Conservation (phyloP, 2,797 vertebrate species). For the Tamandua tetradactyla region DNA sequence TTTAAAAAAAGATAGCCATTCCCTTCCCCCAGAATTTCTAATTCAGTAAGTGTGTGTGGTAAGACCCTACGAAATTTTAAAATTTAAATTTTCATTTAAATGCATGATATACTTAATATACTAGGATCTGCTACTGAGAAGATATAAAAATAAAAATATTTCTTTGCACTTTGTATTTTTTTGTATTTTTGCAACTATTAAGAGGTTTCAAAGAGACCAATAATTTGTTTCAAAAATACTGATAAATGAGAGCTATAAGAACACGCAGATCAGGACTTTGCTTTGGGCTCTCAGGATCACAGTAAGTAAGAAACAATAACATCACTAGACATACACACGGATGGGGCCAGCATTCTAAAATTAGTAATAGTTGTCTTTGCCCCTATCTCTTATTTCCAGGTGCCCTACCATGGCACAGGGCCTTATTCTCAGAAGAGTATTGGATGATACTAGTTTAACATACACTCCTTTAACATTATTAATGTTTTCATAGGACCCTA, state of each 20-base stretch:
- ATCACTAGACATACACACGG: neutral
- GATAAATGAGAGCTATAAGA: neutral
- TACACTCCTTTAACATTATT: neutral
- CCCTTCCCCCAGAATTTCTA: neutral
- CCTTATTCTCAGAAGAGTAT: neutral
- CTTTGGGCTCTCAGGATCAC: neutral
- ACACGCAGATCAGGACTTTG: neutral
- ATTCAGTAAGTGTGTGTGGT: neutral
- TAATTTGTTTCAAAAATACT: conserved; percentile 3
- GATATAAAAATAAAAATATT: neutral
- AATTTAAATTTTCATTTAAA: conserved; percentile 9
- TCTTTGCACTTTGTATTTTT: conserved; percentile 15
- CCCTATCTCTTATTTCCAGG: neutral
- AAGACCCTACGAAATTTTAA: too few species aligned
- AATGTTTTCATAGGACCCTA: conserved; percentile 11
- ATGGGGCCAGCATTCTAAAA: neutral
- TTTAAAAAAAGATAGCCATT: neutral
- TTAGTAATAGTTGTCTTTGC: neutral
- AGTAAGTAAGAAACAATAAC: neutral
- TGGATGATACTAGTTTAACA: neutral
- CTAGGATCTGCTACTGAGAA: neutral
- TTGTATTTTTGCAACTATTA: conserved; percentile 8
- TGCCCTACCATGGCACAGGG: neutral
- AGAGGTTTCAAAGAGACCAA: neutral
- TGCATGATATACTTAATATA: neutral